Percentiles rank a stretch among this genome's conserved stretches.
Conservation (phyloP, 2,888 invertebrate genomes). For the Nesidiocoris tenuis region DNA sequence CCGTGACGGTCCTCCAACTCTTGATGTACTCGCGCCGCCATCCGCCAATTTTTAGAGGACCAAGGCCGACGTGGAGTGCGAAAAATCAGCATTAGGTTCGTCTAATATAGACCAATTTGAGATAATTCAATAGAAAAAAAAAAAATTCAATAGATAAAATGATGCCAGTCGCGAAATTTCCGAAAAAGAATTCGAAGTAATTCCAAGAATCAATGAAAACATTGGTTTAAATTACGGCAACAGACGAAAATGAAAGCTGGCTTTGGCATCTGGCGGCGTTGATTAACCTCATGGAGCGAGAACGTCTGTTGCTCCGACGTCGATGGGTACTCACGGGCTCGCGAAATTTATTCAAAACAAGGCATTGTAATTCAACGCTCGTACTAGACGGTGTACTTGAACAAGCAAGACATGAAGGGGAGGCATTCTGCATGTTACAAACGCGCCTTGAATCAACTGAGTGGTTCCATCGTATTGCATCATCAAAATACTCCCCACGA, state of each 20-base stretch:
- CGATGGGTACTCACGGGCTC: background rate
- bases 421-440: background rate
- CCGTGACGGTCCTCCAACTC: no score
- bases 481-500: no score
- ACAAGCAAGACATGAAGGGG: background rate
- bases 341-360: background rate
- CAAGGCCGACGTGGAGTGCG: no score
- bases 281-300: background rate
- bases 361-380: background rate
- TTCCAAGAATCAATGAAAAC: slow-evolving; percentile 3
- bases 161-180: no score
- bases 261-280: background rate
- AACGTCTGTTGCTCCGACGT: background rate
- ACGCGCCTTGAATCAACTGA: background rate
- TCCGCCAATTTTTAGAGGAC: no score
- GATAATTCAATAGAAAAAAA: no score
- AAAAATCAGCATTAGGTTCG: no score
- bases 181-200: slow-evolving; percentile 10
- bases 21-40: no score
- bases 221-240: no score
- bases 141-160: no score
- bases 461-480: no score
- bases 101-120: no score
- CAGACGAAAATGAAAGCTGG: background rate
- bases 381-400: background rate